phyloP scores from a whole-genome alignment of 2,797 vertebrate genomes.

The Leuciscus waleckii region DNA sequence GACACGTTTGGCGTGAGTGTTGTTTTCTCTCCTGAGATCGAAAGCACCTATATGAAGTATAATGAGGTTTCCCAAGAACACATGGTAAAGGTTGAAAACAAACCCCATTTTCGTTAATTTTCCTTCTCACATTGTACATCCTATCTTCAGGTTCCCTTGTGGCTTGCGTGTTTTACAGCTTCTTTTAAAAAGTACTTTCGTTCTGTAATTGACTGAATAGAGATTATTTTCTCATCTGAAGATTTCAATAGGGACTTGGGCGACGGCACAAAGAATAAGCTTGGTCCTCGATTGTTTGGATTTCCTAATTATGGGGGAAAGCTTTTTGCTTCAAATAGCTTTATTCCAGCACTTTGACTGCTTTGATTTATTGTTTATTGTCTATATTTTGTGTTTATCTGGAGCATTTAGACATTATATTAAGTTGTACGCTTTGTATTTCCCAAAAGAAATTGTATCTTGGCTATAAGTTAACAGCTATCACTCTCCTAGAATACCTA shows the following conservation, averaged over 20 bases:
- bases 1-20: slow-evolving; percentile 93
- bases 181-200: slow-evolving; percentile 66
- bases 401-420: slow-evolving; percentile 9
- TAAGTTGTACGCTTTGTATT: slow-evolving; percentile 31
- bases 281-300: slow-evolving; percentile 13
- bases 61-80: neutral
- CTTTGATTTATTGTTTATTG: slow-evolving; percentile 47
- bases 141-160: slow-evolving; percentile 49
- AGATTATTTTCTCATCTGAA: slow-evolving; percentile 64
- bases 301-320: slow-evolving; percentile 51
- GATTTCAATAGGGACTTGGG: slow-evolving; percentile 47
- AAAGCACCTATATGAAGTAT: slow-evolving; percentile 4
- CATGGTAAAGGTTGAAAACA: slow-evolving; percentile 15
- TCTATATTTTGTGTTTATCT: slow-evolving; percentile 38
- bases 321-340: slow-evolving; percentile 31
- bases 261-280: neutral
- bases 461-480: neutral
- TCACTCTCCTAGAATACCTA: slow-evolving; percentile 23
- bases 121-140: slow-evolving; percentile 7
- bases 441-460: slow-evolving; percentile 14
- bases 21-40: neutral
- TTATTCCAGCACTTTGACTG: slow-evolving; percentile 38
- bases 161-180: slow-evolving; percentile 57
- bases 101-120: slow-evolving; percentile 30
- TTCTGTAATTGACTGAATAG: slow-evolving; percentile 69